Percentiles rank a stretch among this genome's conserved stretches.
These are phyloP conservation scores for Tetramorium parvispinum DNA, from an alignment of 1,140 invertebrate genomes.

Conservation along the genomic window DNA sequence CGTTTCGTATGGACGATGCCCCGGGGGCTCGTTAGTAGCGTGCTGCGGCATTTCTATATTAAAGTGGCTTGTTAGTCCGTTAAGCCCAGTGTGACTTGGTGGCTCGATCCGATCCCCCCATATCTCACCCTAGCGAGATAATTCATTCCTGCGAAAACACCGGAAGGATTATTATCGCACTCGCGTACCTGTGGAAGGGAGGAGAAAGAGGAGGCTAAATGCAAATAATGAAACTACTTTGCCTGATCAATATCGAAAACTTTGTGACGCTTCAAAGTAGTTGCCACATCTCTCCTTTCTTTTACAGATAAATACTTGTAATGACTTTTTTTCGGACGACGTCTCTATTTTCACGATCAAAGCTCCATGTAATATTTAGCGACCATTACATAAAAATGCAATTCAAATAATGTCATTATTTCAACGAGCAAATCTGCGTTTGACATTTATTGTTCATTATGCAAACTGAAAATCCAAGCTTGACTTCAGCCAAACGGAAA, in stretches of 20 bases:
- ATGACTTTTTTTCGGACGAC: background rate
- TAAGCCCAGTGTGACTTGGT: slow-evolving; percentile 43
- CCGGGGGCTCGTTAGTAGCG: slow-evolving; percentile 59
- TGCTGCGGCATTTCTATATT: slow-evolving; percentile 53
- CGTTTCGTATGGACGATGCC: slow-evolving; percentile 58
- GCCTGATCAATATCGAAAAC: slow-evolving; percentile 22
- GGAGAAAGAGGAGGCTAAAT: background rate
- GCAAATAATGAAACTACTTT: slow-evolving; percentile 42
- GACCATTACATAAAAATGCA: background rate
- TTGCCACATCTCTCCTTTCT: background rate
- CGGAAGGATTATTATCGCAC: slow-evolving; percentile 46
- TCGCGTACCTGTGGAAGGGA: background rate
- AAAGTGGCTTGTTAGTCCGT: slow-evolving; percentile 62
- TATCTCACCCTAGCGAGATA: slow-evolving; percentile 4
- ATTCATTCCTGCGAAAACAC: slow-evolving; percentile 47
- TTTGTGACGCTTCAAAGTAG: background rate
- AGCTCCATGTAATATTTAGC: slow-evolving; percentile 17
- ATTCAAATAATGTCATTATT: background rate
- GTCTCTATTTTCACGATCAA: background rate
- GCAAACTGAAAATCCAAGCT: background rate
- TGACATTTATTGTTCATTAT: background rate
- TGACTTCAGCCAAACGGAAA: background rate
- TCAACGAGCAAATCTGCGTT: background rate
- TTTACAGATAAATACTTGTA: slow-evolving; percentile 22
- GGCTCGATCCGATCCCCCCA: slow-evolving; percentile 33